Conservation (phyloP, 2,888 invertebrate genomes). For the Nemotelus pantherinus region DNA sequence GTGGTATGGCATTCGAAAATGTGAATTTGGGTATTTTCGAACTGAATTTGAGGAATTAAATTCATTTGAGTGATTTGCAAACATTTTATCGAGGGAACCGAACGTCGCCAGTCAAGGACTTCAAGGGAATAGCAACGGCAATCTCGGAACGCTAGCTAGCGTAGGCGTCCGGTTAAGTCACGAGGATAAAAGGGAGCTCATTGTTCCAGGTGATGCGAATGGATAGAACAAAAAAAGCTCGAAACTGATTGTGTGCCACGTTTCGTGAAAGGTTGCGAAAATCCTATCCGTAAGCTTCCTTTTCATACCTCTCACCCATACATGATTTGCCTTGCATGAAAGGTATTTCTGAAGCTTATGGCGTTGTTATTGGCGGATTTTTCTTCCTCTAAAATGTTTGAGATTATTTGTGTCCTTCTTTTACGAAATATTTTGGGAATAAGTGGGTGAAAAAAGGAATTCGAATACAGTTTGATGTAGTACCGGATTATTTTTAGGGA, state of each 20-base stretch:
- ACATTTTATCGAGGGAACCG: slow-evolving; percentile 34
- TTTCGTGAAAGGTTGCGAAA: neutral
- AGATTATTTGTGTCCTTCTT: slow-evolving; percentile 30
- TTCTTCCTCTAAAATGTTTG: neutral
- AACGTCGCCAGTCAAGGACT: neutral
- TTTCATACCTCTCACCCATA: neutral
- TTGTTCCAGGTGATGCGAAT: slow-evolving; percentile 7
- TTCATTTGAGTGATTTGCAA: slow-evolving; percentile 42
- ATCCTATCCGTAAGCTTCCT: neutral
- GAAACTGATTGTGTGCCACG: neutral
- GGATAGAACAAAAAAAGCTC: slow-evolving; percentile 3
- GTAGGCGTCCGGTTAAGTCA: neutral
- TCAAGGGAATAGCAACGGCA: neutral
- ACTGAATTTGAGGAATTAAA: slow-evolving; percentile 37
- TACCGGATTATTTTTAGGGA: neutral
- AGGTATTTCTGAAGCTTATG: slow-evolving; percentile 18
- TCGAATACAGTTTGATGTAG: slow-evolving; percentile 18
- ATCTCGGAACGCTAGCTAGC: no score
- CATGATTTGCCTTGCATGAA: neutral
- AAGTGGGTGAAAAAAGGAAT: neutral
- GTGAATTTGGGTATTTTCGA: slow-evolving; percentile 32
- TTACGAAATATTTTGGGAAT: slow-evolving; percentile 2
- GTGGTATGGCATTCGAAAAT: slow-evolving; percentile 24
- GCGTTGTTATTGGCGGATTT: slow-evolving; percentile 27
- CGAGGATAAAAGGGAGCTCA: slow-evolving; percentile 20